A percentile compares a stretch with the other conserved stretches of the same genome.
These are phyloP conservation scores for Podarcis raffonei DNA, from an alignment of 2,113 vertebrate genomes.

Conservation along the genomic window DNA sequence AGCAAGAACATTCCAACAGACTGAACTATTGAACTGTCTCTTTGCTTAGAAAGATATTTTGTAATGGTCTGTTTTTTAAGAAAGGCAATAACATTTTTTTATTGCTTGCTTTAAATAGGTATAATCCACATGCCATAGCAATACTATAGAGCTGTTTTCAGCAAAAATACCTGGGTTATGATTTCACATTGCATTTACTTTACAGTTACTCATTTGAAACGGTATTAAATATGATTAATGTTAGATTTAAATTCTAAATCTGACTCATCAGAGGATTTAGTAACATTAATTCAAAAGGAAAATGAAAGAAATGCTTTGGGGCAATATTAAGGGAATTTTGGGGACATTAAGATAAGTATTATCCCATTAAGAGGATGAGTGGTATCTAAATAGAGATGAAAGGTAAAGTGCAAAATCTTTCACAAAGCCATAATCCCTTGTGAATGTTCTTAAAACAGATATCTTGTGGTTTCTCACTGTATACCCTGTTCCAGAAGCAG, in stretches of 20 bases:
- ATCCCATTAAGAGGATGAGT: constrained; percentile 41
- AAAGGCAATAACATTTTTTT: constrained; percentile 32
- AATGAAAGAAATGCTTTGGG: not conserved
- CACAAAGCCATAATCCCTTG: constrained; percentile 45
- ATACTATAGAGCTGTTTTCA: not conserved
- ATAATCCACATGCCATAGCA: not conserved
- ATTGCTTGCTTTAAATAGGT: constrained; percentile 25
- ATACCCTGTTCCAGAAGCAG: not conserved
- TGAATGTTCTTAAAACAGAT: constrained; percentile 26
- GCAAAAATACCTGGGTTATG: not conserved
- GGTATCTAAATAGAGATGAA: constrained; percentile 43
- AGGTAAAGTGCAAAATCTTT: constrained; percentile 49
- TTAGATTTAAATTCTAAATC: constrained; percentile 15
- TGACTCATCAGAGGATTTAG: not conserved
- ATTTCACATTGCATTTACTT: constrained; percentile 7
- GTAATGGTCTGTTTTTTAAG: constrained; percentile 45
- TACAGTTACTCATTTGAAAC: not conserved
- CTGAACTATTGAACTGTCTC: constrained; percentile 15
- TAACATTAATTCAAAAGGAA: constrained; percentile 31
- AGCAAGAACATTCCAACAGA: constrained; percentile 17
- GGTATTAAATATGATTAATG: not conserved
- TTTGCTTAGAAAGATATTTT: constrained; percentile 40
- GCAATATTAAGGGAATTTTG: constrained; percentile 39
- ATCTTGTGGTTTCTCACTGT: constrained; percentile 28
- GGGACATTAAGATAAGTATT: constrained; percentile 31